Conservation (phyloP, 1,140 invertebrate genomes). For the Drosophila tsacasi region DNA sequence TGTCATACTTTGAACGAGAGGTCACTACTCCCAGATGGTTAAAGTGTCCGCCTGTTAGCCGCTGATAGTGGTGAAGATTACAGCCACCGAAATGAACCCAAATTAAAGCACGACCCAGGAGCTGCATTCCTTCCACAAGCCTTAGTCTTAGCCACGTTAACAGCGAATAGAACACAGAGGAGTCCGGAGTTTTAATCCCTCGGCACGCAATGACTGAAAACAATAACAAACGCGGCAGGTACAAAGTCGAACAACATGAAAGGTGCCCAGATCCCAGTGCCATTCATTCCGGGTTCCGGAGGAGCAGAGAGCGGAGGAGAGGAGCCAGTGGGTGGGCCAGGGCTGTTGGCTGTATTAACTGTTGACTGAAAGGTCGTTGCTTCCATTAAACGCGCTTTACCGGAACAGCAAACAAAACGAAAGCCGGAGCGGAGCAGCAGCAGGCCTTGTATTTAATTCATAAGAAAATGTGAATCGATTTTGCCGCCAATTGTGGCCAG, state of each 20-base stretch:
- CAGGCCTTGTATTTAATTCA: constrained; percentile 41
- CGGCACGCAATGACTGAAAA: constrained; percentile 31
- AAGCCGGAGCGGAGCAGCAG: constrained; percentile 18
- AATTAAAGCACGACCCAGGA: not conserved
- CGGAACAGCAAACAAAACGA: constrained; percentile 69
- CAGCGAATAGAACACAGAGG: constrained; percentile 9
- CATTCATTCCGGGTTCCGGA: constrained; percentile 6
- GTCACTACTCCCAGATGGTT: constrained; percentile 33
- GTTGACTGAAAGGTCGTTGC: constrained; percentile 81
- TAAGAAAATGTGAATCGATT: constrained; percentile 40
- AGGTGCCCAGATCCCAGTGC: constrained; percentile 35
- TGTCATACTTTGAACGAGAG: constrained; percentile 2
- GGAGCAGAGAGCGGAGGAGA: not conserved
- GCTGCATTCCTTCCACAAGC: not conserved
- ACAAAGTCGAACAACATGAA: constrained; percentile 60
- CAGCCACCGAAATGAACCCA: not conserved
- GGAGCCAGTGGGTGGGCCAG: constrained; percentile 8
- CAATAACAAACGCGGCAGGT: constrained; percentile 46
- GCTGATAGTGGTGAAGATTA: constrained; percentile 16
- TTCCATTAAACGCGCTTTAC: constrained; percentile 78
- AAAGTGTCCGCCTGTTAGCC: not conserved
- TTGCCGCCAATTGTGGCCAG: constrained; percentile 17
- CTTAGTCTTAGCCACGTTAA: not conserved
- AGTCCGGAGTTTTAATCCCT: constrained; percentile 24
- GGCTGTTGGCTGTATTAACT: constrained; percentile 47